Evolutionary conservation across 2,797 vertebrate genomes (phyloP), one percentile per base, ranked within the genome.

Genomic region (Arnoldichthys spilopterus): DNA sequence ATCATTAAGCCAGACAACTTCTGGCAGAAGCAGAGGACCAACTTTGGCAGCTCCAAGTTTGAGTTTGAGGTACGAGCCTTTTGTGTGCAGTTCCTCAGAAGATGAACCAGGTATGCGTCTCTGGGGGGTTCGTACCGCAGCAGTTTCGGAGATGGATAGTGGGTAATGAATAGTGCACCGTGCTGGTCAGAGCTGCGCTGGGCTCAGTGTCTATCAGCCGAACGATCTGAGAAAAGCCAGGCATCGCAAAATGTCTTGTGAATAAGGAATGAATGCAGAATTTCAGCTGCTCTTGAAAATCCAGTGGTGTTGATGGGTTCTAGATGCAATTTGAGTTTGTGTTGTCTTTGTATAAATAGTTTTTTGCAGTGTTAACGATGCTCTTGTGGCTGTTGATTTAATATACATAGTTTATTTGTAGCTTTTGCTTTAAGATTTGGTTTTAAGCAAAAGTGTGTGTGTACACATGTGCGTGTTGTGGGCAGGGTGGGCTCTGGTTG

Each of bases 1-100:
- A 99, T 99, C 91, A 99, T 99, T 92, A 99, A 99, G 88, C 98
- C 98, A 26, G 97, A 99, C 92, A 99, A 98, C 93, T 99, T 96
- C 92, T 99, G 98, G 98, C 98, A 99, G 91, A 99, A 99, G 86
- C 98, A 96, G 89, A 94, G 95, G 89, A 96, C 95, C 81, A 96
- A 96, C 88, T 96, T 96, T 76, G 95, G 95, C 90, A 96, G 95
- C 87, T 96, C 95, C 68, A 96, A 96, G 85, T 96, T 96, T 88
- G 95, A 96, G 86, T 96, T 96, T 88, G 95, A 96, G 95, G 95
- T 96, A 93, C 89, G 82, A 45, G 87, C 86, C 78, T 87, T 87
- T 86, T 56, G 9, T 2, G 20, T 43, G 30, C 56, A 37, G 1
- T 18, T 0, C 47, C 66, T 78, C 12, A n/a, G 8, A 43, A 3